Percentiles rank a stretch among this genome's conserved stretches.
These are phyloP conservation scores for Tokudaia muenninki DNA, from an alignment of 2,797 vertebrate genomes.

Conservation along the genomic window DNA sequence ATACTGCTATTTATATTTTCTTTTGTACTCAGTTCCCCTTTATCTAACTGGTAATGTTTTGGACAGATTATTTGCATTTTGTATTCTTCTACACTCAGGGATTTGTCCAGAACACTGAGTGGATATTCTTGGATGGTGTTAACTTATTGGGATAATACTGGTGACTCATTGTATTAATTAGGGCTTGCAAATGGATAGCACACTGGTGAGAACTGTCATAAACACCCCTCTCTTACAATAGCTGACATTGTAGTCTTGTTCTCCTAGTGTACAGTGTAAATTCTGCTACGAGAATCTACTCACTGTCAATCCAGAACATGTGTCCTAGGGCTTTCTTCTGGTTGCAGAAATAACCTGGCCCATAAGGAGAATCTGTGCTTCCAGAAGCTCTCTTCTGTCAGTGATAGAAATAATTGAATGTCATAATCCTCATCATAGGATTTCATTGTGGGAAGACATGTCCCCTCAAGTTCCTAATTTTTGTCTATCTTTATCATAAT, in stretches of 20 bases:
- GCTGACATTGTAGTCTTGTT: neutral
- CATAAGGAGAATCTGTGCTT: neutral
- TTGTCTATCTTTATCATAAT: neutral
- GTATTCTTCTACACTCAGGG: neutral
- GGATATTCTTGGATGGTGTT: neutral
- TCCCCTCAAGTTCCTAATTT: neutral
- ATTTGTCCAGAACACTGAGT: neutral
- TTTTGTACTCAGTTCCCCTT: neutral
- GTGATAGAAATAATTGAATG: neutral
- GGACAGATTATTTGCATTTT: neutral
- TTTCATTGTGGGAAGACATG: neutral
- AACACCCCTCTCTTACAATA: neutral
- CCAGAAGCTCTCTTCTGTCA: neutral
- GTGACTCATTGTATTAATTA: neutral
- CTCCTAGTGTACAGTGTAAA: neutral
- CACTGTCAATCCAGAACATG: neutral
- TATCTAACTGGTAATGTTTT: neutral
- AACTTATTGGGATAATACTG: neutral
- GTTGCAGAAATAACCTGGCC: neutral
- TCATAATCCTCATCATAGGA: fast-evolving
- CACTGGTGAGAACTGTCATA: neutral
- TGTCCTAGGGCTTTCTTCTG: neutral
- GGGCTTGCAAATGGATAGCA: neutral
- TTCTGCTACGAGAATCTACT: neutral
- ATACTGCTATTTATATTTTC: neutral